Percentiles rank a stretch among this genome's conserved stretches.
Conservation (phyloP, 2,113 vertebrate species). For the Heterochromis multidens region DNA sequence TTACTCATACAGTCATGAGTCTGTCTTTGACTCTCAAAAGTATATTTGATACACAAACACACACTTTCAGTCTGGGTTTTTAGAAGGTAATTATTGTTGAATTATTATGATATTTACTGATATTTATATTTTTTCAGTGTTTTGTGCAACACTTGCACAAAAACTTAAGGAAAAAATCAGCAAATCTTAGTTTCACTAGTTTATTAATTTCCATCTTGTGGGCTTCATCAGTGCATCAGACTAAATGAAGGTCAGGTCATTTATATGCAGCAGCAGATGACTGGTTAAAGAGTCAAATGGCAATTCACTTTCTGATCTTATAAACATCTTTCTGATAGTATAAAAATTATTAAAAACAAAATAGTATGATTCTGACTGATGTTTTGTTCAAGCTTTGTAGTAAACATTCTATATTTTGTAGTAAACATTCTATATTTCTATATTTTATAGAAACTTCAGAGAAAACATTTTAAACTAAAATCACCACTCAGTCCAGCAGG, state of each 20-base stretch:
- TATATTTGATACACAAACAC: background rate
- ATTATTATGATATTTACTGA: background rate
- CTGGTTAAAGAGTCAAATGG: too few species aligned
- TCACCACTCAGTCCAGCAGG: background rate
- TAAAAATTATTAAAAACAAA: too few species aligned
- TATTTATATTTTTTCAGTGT: background rate
- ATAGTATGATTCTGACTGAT: too few species aligned
- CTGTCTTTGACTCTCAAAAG: background rate
- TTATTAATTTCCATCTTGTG: rapidly evolving
- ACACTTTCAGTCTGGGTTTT: background rate
- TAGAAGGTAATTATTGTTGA: background rate
- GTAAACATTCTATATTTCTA: too few species aligned
- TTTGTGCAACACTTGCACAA: background rate
- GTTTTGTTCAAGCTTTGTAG: too few species aligned
- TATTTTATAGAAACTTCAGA: background rate
- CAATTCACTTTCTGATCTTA: too few species aligned
- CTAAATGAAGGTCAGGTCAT: too few species aligned
- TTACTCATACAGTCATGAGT: background rate
- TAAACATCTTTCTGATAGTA: too few species aligned
- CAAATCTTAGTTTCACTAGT: background rate
- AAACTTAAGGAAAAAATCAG: background rate
- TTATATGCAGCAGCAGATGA: too few species aligned
- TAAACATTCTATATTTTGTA: too few species aligned
- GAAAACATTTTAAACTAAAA: background rate
- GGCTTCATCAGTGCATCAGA: background rate